Conservation (phyloP, 2,113 vertebrate genomes). For the Piprites chloris region DNA sequence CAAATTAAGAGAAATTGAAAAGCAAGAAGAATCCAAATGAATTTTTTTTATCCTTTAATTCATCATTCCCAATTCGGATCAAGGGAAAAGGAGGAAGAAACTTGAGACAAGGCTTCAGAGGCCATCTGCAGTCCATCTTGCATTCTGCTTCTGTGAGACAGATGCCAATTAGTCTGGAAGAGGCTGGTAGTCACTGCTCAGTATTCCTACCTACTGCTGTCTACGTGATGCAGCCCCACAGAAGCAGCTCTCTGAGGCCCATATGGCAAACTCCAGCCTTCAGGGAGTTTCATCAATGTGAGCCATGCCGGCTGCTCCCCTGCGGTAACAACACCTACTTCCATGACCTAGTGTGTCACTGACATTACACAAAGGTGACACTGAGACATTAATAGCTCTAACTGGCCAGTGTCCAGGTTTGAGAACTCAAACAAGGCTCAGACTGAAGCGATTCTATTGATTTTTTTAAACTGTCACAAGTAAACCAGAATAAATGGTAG, state of each 20-base stretch:
- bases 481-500: neutral
- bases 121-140: slow-evolving; percentile 57
- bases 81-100: slow-evolving; percentile 39
- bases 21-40: slow-evolving; percentile 19
- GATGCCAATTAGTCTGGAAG: slow-evolving; percentile 44
- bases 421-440: neutral
- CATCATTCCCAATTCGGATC: slow-evolving; percentile 50
- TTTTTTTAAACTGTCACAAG: neutral
- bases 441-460: neutral
- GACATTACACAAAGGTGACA: neutral
- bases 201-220: neutral
- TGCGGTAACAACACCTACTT: accelerated
- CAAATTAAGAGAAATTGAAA: slow-evolving; percentile 59
- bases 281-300: neutral
- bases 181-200: neutral
- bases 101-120: slow-evolving; percentile 51
- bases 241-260: neutral
- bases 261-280: neutral
- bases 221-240: neutral
- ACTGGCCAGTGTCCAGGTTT: neutral
- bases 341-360: accelerated
- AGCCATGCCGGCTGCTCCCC: accelerated
- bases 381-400: neutral
- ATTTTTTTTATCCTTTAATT: slow-evolving; percentile 53
- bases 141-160: slow-evolving; percentile 45